Evolutionary conservation across 2,888 invertebrate species (phyloP), one percentile per base, ranked within the genome.

Genomic region (Acholoe squamosa): DNA sequence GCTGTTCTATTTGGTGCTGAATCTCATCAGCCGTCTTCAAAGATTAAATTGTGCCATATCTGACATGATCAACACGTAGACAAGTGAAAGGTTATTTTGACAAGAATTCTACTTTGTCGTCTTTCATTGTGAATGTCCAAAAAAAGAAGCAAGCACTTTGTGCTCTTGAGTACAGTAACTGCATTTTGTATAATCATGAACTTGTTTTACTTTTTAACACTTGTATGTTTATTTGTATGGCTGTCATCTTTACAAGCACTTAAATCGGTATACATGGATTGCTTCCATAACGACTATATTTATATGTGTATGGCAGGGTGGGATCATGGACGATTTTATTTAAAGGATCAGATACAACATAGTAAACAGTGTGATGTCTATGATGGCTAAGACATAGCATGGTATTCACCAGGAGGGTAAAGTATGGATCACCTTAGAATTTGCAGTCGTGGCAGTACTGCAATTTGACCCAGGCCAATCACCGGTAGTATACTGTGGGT

Each of bases 351-450:
- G 34, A 80, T 43, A 80, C 43, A 80, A 80, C 80, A 43, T 43
- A 14, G 1, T 34, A 16, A 80, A 43, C 12, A 33, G 80, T 33
- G 80, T 80, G 34, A 80, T 80, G 34, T 34, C n/a, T 14, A 22
- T 5, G 28, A 77, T 22, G 25, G 80, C 80, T 43, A 80, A 14
- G 43, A 19, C 80, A 43, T 33, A 43, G n/a, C 80, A 43, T 80
- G 80, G 80, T 28, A 1, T 14, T n/a, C 31, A 28, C 71, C 71
- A 71, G 5, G 71, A 28, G 19, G 71, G 43, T 19, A 80, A 80
- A 80, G 80, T 80, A 80, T 16, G 16, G 43, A n/a, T 80, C 80
- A 80, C 80, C 80, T 80, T 80, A 80, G 25, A n/a, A 34, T 33
- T 34, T 80, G 33, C n/a, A 25, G 80, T 19, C 43, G n/a, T n/a